Evolutionary conservation across 2,888 invertebrate genomes (phyloP).

Genomic region (Xylota sylvarum): DNA sequence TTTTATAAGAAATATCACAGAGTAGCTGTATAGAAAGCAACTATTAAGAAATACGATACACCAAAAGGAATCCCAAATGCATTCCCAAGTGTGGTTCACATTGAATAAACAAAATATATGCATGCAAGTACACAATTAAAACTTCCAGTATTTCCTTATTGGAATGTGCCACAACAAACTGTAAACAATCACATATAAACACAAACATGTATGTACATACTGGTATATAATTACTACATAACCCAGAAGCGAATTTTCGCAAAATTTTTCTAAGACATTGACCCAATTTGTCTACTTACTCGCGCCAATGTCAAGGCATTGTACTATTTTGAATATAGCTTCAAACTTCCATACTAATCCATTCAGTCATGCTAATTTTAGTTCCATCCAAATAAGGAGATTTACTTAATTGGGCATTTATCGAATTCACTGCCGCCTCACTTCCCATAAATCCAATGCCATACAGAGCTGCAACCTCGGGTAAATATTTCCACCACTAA

Average conservation of each 20-base stretch:
- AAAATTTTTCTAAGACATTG: conserved; percentile 5
- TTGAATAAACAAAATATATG: too few species aligned
- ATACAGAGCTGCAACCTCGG: neutral
- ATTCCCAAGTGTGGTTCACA: too few species aligned
- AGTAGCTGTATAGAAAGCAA: too few species aligned
- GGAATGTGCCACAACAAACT: too few species aligned
- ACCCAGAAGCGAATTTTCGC: conserved; percentile 18
- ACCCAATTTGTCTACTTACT: conserved; percentile 8
- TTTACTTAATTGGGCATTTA: conserved; percentile 34
- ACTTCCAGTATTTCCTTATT: neutral
- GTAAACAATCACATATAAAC: neutral
- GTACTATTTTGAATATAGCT: conserved; percentile 25
- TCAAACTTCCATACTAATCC: conserved; percentile 3
- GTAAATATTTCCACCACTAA: conserved; percentile 1
- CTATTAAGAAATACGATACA: too few species aligned
- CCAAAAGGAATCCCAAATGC: too few species aligned
- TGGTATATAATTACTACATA: neutral
- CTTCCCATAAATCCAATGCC: conserved; percentile 12
- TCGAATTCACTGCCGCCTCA: neutral
- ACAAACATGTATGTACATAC: too few species aligned
- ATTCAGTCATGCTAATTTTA: conserved; percentile 31
- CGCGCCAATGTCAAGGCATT: conserved; percentile 50
- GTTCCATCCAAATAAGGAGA: conserved; percentile 18
- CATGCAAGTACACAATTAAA: too few species aligned
- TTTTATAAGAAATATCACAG: too few species aligned